Base-by-base conservation (phyloP, 2,888 invertebrate genomes). In the Charanyca ferruginea region DNA sequence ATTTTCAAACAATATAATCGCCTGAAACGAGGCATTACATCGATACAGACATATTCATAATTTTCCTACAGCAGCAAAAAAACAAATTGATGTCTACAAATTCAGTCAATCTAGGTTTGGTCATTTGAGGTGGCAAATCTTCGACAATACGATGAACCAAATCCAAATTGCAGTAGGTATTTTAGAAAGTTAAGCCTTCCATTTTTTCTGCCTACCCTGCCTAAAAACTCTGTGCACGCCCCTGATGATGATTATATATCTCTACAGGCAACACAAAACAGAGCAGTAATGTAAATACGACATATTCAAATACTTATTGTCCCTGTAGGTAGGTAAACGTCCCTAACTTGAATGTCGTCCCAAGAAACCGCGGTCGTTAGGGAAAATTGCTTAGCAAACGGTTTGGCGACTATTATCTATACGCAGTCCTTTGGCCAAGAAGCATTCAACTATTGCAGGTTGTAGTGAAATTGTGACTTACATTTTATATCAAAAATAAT, bases 321-420 rank as follows among this genome's bases (percentile, higher is more conserved):
- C 45, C 60, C 52, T 35, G 69, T 48, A 38, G 38, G 38, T 38
- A 53, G 38, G 38, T 38, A 53, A 66, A 58, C 44, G 68, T 38
- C 49, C 66, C 42, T 28, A 44, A 68, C 68, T 38, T 58, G 58
- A 68, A 67, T 44, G 68, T 9, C 67, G 18, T 20, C 49, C 68
- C 42, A 58, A 66, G 66, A 28, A 66, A 66, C 68, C 68, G 66
- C 66, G 58, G 68, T 66, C 68, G 66, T 66, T 66, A 67, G 58
- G 68, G 66, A 67, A 66, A 49, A 66, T 66, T 58, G 66, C 68
- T 67, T 68, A 44, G 58, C 68, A 66, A 68, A 66, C 68, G 49
- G 49, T 44, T 68, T 68, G 68, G 35, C 28, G 49, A 67, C 68
- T 51, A 67, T 51, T 58, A 68, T 68, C 57, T 18, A 28, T 28